Evolutionary conservation across 92 coral and sea anemone genomes (phyloP).

Genomic region (Siderastrea siderea): DNA sequence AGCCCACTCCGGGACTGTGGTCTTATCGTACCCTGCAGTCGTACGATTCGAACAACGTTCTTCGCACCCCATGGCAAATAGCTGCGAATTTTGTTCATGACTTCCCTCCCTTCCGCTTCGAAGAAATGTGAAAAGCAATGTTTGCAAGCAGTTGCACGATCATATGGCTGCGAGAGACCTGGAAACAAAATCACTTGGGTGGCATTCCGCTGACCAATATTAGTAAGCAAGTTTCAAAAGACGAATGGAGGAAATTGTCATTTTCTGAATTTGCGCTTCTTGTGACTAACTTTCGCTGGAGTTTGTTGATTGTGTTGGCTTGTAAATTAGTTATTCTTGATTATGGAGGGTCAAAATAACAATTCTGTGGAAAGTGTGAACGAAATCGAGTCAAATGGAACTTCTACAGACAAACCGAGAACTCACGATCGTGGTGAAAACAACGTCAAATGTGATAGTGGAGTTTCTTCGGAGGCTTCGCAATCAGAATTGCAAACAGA

Average conservation of each 20-base stretch:
- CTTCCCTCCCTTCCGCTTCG: background rate
- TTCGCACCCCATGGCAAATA: constrained; percentile 47
- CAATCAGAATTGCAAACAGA: background rate
- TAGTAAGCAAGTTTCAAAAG: too few relatives aligned
- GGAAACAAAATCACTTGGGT: too few relatives aligned
- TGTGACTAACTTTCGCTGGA: too few relatives aligned
- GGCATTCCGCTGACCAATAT: too few relatives aligned
- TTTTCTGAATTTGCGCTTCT: too few relatives aligned
- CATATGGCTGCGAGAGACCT: too few relatives aligned
- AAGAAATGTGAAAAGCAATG: too few relatives aligned
- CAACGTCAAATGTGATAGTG: background rate
- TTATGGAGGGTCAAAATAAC: constrained; percentile 10
- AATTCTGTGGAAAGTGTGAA: background rate
- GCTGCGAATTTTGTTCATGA: constrained; percentile 34
- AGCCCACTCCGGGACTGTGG: constrained; percentile 26
- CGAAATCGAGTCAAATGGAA: background rate
- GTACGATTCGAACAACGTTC: constrained; percentile 87
- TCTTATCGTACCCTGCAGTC: constrained; percentile 76
- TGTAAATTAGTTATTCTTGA: background rate
- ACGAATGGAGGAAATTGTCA: too few relatives aligned
- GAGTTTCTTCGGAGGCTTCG: background rate
- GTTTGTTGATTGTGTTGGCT: background rate
- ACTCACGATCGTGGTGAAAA: background rate
- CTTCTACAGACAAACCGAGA: background rate
- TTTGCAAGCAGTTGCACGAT: too few relatives aligned